Base-by-base conservation (phyloP, 92 coral and sea anemone species). In the Heliopora coerulea region DNA sequence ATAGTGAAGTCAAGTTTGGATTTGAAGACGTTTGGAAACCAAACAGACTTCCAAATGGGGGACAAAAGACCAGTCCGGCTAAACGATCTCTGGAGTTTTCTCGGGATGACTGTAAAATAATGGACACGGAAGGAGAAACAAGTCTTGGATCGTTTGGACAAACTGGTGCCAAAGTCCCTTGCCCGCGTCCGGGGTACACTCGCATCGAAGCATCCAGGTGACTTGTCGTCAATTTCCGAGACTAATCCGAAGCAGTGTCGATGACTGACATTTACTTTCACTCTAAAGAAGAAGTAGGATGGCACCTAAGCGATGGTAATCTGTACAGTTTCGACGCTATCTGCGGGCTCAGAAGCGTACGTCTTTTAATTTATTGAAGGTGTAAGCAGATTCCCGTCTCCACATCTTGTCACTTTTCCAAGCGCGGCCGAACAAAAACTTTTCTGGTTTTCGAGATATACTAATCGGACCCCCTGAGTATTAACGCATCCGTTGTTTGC, bases 1-100 rank as follows among this genome's bases (percentile, higher is more conserved):
- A 92, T 59, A 90, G 91, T 32, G 65, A 86, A 49, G 91, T 91
- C 59, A 96, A 95, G 70, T 95, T 95, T 82, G 99, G 99, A 66
- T 95, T 95, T 80, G 99, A 95, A 35, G 87, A 88, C 42, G 78
- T 96, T 15, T 95, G 99, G 99, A 82, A 90, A 63, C 99, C 99
- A 8, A 95, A 95, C 96, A 68, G 99, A 8, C 18, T 54, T 1
- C 68, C 80, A 1, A 48, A 60, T 14, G 78, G 82, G 18, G 23
- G 21, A 3, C 26, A 52, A 59, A 49, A 59, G 20, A 52, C 31
- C 65, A 76, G 83, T 17, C 87, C 87, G 54, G 79, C 80, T 30
- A 83, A 83, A 74, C 48, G 83, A 62, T 52, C 83, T 28, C 83
- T 83, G 30, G 87, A 78, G 11, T 83, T 83, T 61, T 34, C 24